Evolutionary conservation across 92 coral and sea anemone genomes (phyloP).

Genomic region (Bergia sp.): DNA sequence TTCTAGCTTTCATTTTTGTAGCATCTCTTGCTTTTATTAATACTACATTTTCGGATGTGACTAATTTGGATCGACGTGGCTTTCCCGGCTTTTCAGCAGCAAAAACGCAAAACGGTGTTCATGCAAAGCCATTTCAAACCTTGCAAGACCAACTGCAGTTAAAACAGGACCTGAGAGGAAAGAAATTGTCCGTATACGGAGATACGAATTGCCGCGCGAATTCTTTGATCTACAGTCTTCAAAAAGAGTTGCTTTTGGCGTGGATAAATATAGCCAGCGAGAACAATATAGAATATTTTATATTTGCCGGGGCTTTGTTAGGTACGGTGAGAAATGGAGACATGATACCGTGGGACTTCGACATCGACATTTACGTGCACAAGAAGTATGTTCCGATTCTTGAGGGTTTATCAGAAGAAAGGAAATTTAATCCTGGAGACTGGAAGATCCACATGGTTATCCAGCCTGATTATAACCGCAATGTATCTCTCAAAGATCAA

Average conservation of each 20-base stretch:
- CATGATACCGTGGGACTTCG: constrained; percentile 37
- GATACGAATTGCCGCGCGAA: constrained; percentile 25
- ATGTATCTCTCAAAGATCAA: constrained; percentile 1
- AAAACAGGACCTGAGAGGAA: neutral
- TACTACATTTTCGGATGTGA: neutral
- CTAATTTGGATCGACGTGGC: neutral
- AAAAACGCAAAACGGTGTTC: neutral
- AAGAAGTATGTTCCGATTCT: constrained; percentile 35
- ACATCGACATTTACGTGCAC: constrained; percentile 27
- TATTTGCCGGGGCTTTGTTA: constrained; percentile 18
- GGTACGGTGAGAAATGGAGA: constrained; percentile 24
- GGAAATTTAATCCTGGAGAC: constrained; percentile 17
- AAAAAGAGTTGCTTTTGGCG: neutral
- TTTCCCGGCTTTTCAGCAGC: too few relatives aligned
- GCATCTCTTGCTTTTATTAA: neutral
- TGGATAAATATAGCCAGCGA: constrained; percentile 12
- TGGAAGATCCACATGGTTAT: constrained; percentile 26
- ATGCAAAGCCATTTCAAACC: neutral
- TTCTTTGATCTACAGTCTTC: constrained; percentile 12
- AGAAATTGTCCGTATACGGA: neutral
- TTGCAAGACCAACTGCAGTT: neutral
- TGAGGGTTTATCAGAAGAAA: constrained; percentile 24
- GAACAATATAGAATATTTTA: constrained; percentile 3
- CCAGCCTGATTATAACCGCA: constrained; percentile 26
- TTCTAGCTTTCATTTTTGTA: neutral